Base-by-base conservation (phyloP, 1,140 invertebrate species). In the Condylostylus longicornis region DNA sequence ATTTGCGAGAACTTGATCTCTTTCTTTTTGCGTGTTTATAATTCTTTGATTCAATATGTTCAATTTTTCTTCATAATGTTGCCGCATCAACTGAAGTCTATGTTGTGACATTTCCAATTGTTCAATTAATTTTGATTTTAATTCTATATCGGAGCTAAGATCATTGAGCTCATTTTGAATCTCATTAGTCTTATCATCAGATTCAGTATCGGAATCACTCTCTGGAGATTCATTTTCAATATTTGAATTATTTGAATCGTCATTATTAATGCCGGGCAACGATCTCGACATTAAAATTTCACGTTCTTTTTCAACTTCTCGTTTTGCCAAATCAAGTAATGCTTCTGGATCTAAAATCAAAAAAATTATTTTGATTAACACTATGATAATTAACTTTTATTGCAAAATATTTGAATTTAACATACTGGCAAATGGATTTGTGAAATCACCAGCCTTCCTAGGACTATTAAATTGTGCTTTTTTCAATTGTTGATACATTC, bases 31-130 rank as follows among this genome's bases (percentile, higher is more conserved):
- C 0, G 90, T 96, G 42, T 81, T 79, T 43, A 72, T 74, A 32
- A 97, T 98, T 49, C 82, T 79, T 4, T 74, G 74, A 51, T 87
- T 80, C n/a, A 98, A 62, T 32, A 85, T 79, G 25, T 74, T 64
- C n/a, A 98, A 65, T 54, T 97, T 91, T 27, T 91, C 83, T 62
- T 98, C 94, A 63, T 98, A 98, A 49, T 96, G 84, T 40, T 79
- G 72, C 34, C 78, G 75, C 70, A 97, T 78, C 0, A 78, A 74
- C 22, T 82, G 74, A 41, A 96, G 66, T 31, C 86, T 64, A 31
- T 77, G 71, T 55, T 97, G 86, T 9, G 82, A 86, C 15, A 79
- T 61, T 57, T 98, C 93, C 35, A 98, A 59, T 51, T 96, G 88
- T 51, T 95, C 86, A 41, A 98, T 93, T 13, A 98, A 65, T 33